Evolutionary conservation across 2,888 invertebrate species (phyloP).

Genomic region (Gerris lacustris): DNA sequence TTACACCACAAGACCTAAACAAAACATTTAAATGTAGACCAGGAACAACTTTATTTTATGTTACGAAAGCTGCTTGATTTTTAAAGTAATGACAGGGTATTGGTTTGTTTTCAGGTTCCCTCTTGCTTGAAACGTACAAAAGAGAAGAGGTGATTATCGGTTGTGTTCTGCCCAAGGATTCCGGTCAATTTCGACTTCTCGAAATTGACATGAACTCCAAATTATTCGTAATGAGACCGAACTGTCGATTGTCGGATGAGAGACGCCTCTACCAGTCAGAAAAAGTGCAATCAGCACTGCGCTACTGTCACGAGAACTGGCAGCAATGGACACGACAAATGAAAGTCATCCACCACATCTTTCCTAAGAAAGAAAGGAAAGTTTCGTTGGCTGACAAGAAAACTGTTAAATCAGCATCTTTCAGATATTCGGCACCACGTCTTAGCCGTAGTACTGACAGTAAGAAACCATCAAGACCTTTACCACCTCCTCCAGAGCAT

Average conservation of each 20-base stretch:
- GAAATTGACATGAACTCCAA: constrained; percentile 37
- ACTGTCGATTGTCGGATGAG: constrained; percentile 38
- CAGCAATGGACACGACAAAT: constrained; percentile 37
- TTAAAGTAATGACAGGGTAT: neutral
- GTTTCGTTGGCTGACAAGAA: constrained; percentile 27
- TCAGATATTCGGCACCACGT: constrained; percentile 33
- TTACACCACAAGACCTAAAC: too few relatives aligned
- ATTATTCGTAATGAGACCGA: constrained; percentile 35
- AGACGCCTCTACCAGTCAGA: constrained; percentile 40
- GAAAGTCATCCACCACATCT: constrained; percentile 31
- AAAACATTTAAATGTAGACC: too few relatives aligned
- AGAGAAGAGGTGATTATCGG: constrained; percentile 42
- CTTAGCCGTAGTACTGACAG: constrained; percentile 10
- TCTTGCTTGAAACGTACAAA: constrained; percentile 36
- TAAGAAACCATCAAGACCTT: constrained; percentile 6
- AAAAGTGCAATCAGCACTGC: constrained; percentile 40
- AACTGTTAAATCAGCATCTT: constrained; percentile 37
- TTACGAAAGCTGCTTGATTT: neutral
- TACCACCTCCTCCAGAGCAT: constrained; percentile 2
- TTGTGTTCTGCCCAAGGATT: constrained; percentile 36
- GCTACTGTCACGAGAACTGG: constrained; percentile 39
- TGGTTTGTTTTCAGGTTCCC: constrained; percentile 32
- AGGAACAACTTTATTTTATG: too few relatives aligned
- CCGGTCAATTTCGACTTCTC: constrained; percentile 34
- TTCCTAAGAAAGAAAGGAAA: constrained; percentile 28